These are phyloP conservation scores for Connochaetes taurinus DNA, from an alignment of 2,113 vertebrate species.

Conservation along the genomic window DNA sequence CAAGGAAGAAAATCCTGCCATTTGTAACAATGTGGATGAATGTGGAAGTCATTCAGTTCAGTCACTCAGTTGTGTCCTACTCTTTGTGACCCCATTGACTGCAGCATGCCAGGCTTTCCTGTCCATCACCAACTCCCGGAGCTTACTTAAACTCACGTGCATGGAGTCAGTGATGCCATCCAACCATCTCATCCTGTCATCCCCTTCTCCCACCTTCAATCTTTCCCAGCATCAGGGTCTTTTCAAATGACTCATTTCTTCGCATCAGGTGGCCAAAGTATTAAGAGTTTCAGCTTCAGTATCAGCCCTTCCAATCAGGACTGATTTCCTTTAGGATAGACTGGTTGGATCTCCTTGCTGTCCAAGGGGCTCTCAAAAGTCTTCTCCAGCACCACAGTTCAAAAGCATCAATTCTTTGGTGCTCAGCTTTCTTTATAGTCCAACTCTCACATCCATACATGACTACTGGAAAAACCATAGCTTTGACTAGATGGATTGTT, in stretches of 20 bases:
- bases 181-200: not conserved
- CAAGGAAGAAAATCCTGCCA: not conserved
- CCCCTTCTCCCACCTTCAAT: not conserved
- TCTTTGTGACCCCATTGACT: not conserved
- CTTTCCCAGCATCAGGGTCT: not conserved
- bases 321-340: not conserved
- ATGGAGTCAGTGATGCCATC: not conserved
- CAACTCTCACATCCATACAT: not conserved
- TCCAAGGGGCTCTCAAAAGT: not conserved
- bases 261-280: not conserved
- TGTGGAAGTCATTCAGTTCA: not conserved
- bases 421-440: not conserved
- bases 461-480: not conserved
- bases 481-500: not conserved
- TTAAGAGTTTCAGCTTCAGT: not conserved
- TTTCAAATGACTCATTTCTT: not conserved
- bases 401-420: not conserved
- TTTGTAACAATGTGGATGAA: not conserved
- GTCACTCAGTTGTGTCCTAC: not conserved
- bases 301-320: not conserved
- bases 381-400: not conserved
- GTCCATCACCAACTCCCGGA: not conserved
- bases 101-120: not conserved
- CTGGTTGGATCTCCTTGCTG: not conserved
- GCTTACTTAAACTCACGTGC: not conserved